A percentile compares a stretch with the other conserved stretches of the same genome.
phyloP scores from a whole-genome alignment of 1,140 invertebrate species.

The Ips typographus region DNA sequence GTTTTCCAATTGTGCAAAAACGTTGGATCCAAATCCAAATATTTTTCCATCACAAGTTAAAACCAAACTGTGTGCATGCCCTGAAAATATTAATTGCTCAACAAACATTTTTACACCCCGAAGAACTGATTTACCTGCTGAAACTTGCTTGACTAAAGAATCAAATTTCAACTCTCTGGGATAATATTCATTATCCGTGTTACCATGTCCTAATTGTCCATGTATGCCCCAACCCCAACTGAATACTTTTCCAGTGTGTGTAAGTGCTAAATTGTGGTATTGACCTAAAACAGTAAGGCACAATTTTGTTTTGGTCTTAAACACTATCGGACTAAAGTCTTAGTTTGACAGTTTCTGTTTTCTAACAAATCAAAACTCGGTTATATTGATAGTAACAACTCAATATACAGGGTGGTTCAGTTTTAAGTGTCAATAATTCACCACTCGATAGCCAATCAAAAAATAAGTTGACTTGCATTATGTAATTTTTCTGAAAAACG shows the following conservation, averaged over 20 bases:
- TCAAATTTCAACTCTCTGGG: conserved; percentile 57
- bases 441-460: too few relatives aligned
- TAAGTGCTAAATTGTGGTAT: conserved; percentile 76
- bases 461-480: too few relatives aligned
- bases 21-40: conserved; percentile 75
- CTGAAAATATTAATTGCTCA: conserved; percentile 15
- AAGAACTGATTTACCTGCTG: conserved; percentile 37
- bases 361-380: too few relatives aligned
- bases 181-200: conserved; percentile 63
- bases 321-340: too few relatives aligned
- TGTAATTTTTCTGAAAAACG: too few relatives aligned
- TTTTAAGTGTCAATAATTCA: too few relatives aligned
- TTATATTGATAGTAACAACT: too few relatives aligned
- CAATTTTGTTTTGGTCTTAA: not conserved
- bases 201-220: conserved; percentile 78
- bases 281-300: conserved; percentile 55
- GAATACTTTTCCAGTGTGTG: conserved; percentile 66
- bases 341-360: too few relatives aligned
- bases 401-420: too few relatives aligned
- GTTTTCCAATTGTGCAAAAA: conserved; percentile 76
- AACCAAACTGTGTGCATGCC: conserved; percentile 75
- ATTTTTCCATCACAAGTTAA: conserved; percentile 66
- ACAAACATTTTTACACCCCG: not conserved
- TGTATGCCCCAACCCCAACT: conserved; percentile 82
- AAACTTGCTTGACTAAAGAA: conserved; percentile 56